Evolutionary conservation across 35 echinoderm and acorn worm species (phyloP).

Genomic region (Eucidaris tribuloides): DNA sequence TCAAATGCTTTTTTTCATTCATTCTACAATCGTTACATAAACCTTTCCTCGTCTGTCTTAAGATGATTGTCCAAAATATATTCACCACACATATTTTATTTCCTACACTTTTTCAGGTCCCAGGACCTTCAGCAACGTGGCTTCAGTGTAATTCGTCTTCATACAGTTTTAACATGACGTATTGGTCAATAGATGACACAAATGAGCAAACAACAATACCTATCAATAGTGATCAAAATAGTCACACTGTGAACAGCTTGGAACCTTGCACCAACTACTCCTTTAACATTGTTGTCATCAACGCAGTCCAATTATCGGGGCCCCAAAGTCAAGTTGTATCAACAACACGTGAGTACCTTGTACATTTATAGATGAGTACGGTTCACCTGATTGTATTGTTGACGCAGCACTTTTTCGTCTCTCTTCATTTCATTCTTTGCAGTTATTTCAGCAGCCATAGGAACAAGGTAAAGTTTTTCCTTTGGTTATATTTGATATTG

Average conservation of each 20-base stretch:
- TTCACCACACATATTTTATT: no score
- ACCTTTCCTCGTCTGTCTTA: no score
- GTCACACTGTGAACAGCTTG: background rate
- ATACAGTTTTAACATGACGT: background rate
- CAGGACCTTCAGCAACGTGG: background rate
- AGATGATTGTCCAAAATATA: no score
- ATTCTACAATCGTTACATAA: no score
- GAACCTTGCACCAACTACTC: background rate
- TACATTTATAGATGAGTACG: background rate
- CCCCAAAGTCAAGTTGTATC: background rate
- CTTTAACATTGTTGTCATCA: background rate
- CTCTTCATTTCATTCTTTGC: no score
- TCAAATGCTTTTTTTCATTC: no score
- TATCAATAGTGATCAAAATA: background rate
- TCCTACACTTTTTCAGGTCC: background rate
- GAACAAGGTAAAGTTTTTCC: no score
- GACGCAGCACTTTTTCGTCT: no score
- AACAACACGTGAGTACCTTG: background rate
- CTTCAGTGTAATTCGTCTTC: background rate
- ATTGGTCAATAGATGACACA: background rate
- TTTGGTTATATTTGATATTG: no score
- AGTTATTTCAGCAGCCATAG: no score
- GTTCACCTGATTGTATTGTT: no score
- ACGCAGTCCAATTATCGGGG: background rate
- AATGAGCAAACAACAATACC: background rate